Conservation (phyloP, 2,888 invertebrate species). For the Callyntrura sp. region DNA sequence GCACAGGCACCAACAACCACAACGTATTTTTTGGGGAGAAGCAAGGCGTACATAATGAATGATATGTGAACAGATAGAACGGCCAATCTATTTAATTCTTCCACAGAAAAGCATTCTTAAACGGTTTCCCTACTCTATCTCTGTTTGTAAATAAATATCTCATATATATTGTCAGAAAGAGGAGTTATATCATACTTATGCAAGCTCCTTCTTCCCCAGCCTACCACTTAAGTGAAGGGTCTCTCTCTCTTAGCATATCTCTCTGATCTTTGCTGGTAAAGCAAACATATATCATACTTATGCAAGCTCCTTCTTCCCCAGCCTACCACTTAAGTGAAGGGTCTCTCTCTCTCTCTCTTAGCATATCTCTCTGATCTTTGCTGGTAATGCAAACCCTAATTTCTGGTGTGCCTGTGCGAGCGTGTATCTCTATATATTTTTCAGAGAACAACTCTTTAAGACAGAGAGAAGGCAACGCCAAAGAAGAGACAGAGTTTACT, state of each 20-base stretch:
- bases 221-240: background rate
- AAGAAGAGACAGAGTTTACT: background rate
- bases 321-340: background rate
- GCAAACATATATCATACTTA: background rate
- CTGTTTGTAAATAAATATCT: conserved; percentile 37
- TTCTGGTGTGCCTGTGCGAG: background rate
- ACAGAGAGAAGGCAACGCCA: background rate
- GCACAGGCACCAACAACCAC: conserved; percentile 54
- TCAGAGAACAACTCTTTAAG: conserved; percentile 8
- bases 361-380: background rate
- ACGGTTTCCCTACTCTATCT: conserved; percentile 36
- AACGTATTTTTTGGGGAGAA: conserved; percentile 57
- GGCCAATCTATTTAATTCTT: conserved; percentile 74
- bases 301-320: background rate
- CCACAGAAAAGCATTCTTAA: conserved; percentile 46
- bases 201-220: background rate
- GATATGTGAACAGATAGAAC: conserved; percentile 50
- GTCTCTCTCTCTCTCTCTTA: too few relatives aligned
- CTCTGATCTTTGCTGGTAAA: background rate
- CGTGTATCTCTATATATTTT: background rate
- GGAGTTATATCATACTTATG: background rate
- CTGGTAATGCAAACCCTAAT: background rate
- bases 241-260: background rate
- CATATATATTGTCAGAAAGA: background rate
- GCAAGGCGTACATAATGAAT: conserved; percentile 70